Conservation (phyloP, 2,797 vertebrate genomes). For the Poeciliopsis presidionis region DNA sequence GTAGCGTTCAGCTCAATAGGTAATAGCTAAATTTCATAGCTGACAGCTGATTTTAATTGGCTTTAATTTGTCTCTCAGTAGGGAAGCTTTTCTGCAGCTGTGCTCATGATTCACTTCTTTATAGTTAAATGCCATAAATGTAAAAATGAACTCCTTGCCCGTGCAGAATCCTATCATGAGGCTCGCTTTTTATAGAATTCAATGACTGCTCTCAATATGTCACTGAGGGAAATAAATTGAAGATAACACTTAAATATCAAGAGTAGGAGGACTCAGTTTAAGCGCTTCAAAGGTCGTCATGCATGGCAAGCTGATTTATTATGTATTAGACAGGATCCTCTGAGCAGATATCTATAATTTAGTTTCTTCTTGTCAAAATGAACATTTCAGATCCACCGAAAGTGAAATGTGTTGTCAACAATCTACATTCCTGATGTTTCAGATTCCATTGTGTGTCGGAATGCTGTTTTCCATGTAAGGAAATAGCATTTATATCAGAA, state of each 20-base stretch:
- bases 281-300: background rate
- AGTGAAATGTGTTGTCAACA: background rate
- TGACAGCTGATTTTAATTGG: background rate
- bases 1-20: background rate
- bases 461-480: too few relatives aligned
- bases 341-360: conserved; percentile 1
- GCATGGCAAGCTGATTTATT: background rate
- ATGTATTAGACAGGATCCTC: conserved; percentile 10
- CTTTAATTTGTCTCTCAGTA: background rate
- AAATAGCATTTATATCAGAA: background rate
- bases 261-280: background rate
- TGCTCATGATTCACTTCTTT: conserved; percentile 7
- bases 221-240: background rate
- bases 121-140: conserved; percentile 16
- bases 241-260: conserved; percentile 18
- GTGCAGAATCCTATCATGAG: background rate
- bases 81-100: conserved; percentile 5
- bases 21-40: background rate
- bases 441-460: background rate
- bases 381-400: background rate
- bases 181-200: conserved; percentile 10
- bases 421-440: background rate
- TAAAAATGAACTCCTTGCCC: conserved; percentile 7
- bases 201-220: conserved; percentile 13
- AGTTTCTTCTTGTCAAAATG: background rate